Evolutionary conservation across 2,888 invertebrate genomes (phyloP).

Genomic region (Tiliacea citrago): DNA sequence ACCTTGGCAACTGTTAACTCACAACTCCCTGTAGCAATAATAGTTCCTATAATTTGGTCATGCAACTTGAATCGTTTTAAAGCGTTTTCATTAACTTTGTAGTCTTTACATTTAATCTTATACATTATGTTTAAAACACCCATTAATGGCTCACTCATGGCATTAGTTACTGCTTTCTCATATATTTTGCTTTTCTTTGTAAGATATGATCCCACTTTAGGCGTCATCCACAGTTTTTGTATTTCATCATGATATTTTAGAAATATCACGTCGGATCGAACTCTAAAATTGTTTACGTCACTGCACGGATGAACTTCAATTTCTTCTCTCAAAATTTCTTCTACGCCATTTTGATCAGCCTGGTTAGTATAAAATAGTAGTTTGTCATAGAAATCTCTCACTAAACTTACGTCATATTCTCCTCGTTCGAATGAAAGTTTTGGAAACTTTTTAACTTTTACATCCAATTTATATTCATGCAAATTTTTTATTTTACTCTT

Average conservation of each 20-base stretch:
- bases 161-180: background rate
- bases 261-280: background rate
- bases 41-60: background rate
- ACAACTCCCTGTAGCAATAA: background rate
- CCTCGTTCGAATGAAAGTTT: background rate
- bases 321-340: constrained; percentile 6
- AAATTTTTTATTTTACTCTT: too few relatives aligned
- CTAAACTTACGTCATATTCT: background rate
- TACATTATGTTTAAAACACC: background rate
- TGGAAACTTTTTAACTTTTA: too few relatives aligned
- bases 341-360: constrained; percentile 7
- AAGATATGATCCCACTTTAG: background rate
- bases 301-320: background rate
- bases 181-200: constrained; percentile 6
- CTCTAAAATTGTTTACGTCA: background rate
- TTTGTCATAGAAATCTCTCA: constrained; percentile 1
- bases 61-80: background rate
- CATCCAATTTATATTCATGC: too few relatives aligned
- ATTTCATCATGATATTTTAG: constrained; percentile 4
- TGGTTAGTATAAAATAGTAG: constrained; percentile 4
- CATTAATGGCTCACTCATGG: background rate
- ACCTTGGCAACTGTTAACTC: background rate
- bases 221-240: constrained; percentile 3
- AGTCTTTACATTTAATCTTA: background rate
- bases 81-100: background rate